These are phyloP conservation scores for Steinernema hermaphroditum DNA, from an alignment of 2,888 invertebrate species.

Conservation along the genomic window DNA sequence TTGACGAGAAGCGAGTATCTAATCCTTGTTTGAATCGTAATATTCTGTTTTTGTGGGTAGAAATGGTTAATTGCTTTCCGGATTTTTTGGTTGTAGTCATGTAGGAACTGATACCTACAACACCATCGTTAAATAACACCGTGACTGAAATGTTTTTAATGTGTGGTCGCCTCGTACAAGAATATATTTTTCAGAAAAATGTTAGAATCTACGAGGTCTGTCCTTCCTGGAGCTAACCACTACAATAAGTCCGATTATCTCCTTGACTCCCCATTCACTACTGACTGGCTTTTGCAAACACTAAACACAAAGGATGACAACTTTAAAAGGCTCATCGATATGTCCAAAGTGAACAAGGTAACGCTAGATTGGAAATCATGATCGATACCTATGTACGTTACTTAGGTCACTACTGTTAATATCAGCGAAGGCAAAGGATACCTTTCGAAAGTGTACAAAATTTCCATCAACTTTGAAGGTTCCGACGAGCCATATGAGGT, in stretches of 20 bases:
- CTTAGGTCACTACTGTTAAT: no score
- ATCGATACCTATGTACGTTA: no score
- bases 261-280: neutral
- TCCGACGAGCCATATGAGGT: no score
- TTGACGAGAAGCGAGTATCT: no score
- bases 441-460: neutral
- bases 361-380: no score
- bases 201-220: neutral
- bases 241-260: neutral
- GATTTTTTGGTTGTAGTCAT: neutral
- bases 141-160: neutral
- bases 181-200: neutral
- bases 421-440: constrained; percentile 1
- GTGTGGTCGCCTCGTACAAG: neutral
- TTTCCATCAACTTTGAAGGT: neutral
- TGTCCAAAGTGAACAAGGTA: neutral
- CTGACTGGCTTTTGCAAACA: neutral
- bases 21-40: no score
- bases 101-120: neutral
- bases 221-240: neutral
- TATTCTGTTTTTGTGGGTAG: no score
- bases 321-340: neutral
- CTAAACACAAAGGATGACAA: neutral
- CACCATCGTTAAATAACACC: neutral
- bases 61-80: neutral